Evolutionary conservation across 2,888 invertebrate genomes (phyloP).

Genomic region (Drosophila suboccidentalis): DNA sequence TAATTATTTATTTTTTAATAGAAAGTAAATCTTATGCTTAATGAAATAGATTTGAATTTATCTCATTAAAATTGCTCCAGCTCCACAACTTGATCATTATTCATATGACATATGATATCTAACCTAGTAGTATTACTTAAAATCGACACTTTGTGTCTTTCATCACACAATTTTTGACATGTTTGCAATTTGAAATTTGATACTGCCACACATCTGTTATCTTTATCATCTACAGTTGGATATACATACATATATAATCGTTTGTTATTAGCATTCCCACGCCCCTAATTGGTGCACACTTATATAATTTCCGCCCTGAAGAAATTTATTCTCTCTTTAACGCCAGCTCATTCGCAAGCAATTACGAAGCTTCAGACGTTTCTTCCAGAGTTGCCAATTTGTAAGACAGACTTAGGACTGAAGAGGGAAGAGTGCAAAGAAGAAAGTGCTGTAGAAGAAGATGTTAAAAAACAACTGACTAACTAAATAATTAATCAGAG

Average conservation of each 20-base stretch:
- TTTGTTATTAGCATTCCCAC: slow-evolving; percentile 30
- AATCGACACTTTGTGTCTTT: neutral
- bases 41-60: neutral
- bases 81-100: neutral
- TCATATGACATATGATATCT: slow-evolving; percentile 1
- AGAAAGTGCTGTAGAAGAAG: slow-evolving; percentile 8
- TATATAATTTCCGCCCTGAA: slow-evolving; percentile 33
- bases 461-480: slow-evolving; percentile 17
- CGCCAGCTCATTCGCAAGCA: slow-evolving; percentile 22
- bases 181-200: slow-evolving; percentile 1
- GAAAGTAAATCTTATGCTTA: too few relatives aligned
- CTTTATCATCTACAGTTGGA: neutral
- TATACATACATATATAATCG: slow-evolving; percentile 2
- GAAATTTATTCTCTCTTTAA: neutral
- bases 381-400: slow-evolving; percentile 46
- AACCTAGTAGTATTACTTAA: neutral
- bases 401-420: neutral
- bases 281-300: slow-evolving; percentile 34
- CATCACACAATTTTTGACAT: neutral
- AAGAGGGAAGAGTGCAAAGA: slow-evolving; percentile 15
- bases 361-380: slow-evolving; percentile 23
- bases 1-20: too few relatives aligned
- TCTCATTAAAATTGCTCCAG: neutral
- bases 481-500: slow-evolving; percentile 53
- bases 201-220: neutral